These are phyloP conservation scores for Chaetogeoica ovagalla DNA, from an alignment of 2,888 invertebrate species.

Conservation along the genomic window DNA sequence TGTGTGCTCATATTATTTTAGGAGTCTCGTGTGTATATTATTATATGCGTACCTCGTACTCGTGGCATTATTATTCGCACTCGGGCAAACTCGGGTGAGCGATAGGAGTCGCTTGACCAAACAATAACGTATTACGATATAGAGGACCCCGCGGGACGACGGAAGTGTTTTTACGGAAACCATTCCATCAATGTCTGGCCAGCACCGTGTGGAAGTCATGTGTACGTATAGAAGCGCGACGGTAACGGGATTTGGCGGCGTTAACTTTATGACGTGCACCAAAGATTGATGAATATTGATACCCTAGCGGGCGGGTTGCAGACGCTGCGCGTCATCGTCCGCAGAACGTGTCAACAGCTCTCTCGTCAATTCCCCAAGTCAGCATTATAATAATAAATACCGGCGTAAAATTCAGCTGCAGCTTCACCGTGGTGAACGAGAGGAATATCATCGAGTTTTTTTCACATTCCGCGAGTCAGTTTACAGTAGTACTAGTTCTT, in stretches of 20 bases:
- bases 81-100: neutral
- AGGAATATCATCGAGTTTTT: no score
- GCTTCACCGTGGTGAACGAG: no score
- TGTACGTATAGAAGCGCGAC: neutral
- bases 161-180: slow-evolving; percentile 38
- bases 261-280: slow-evolving; percentile 49
- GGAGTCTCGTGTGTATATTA: no score
- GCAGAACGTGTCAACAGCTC: neutral
- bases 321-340: slow-evolving; percentile 17
- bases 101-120: slow-evolving; percentile 29
- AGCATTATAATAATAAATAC: no score
- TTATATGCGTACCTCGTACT: no score
- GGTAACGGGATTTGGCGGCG: slow-evolving; percentile 23
- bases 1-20: no score
- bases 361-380: neutral
- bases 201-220: neutral
- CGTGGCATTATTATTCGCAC: slow-evolving; percentile 4
- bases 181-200: slow-evolving; percentile 50
- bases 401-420: no score
- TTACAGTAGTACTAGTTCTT: no score
- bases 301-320: neutral
- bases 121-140: slow-evolving; percentile 35
- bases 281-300: slow-evolving; percentile 53
- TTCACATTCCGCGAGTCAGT: no score
- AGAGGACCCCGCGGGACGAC: slow-evolving; percentile 24